A percentile compares a stretch with the other conserved stretches of the same genome.
These are phyloP conservation scores for Nothocercus nigrocapillus DNA, from an alignment of 2,113 vertebrate genomes.

Conservation along the genomic window DNA sequence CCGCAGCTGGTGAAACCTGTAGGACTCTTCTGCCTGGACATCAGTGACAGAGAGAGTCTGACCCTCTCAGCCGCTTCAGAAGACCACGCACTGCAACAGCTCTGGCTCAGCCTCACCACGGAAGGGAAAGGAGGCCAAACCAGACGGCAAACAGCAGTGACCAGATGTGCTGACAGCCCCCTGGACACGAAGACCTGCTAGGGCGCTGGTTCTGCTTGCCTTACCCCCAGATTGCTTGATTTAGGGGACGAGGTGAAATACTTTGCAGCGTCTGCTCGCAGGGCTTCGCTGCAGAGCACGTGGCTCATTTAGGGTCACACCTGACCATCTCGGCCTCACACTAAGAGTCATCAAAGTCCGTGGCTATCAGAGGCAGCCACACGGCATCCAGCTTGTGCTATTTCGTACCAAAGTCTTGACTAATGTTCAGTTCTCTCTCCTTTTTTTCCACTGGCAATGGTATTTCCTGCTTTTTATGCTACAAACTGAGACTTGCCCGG, in stretches of 20 bases:
- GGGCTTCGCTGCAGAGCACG: neutral
- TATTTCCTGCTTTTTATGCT: neutral
- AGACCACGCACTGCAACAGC: neutral
- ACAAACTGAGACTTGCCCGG: neutral
- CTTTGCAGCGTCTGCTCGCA: neutral
- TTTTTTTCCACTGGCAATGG: neutral
- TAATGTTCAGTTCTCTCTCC: too few species aligned
- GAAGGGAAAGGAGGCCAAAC: neutral
- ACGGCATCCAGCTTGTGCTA: neutral
- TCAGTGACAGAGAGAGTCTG: neutral
- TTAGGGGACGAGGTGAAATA: neutral
- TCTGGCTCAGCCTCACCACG: neutral
- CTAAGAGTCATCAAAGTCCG: neutral
- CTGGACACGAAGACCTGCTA: neutral
- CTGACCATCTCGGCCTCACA: neutral
- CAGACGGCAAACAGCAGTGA: neutral
- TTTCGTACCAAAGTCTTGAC: neutral
- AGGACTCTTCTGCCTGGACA: neutral
- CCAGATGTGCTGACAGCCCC: neutral
- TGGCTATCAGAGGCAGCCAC: neutral
- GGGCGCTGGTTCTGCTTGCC: neutral
- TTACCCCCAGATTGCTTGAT: neutral
- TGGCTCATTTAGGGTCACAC: neutral
- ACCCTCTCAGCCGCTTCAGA: neutral
- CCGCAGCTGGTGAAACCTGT: accelerated